A percentile compares a stretch with the other conserved stretches of the same genome.
phyloP scores from a whole-genome alignment of 2,113 vertebrate species.

The Nothoprocta pentlandii region DNA sequence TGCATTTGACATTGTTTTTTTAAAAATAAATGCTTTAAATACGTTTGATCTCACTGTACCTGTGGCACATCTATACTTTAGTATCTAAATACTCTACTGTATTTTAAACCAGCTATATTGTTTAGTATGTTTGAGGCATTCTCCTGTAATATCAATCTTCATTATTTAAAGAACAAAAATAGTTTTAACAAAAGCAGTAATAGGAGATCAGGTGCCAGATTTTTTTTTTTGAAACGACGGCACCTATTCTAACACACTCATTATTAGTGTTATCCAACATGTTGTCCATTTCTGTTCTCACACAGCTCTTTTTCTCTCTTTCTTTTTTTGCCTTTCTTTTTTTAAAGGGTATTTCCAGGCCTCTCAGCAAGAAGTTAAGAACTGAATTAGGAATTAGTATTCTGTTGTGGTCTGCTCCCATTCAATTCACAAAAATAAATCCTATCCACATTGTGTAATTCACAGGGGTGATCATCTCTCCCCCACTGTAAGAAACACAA shows the following conservation, averaged over 20 bases:
- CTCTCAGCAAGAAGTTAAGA: not conserved
- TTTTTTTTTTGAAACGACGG: not conserved
- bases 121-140: not conserved
- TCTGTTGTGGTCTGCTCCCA: not conserved
- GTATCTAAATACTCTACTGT: not conserved
- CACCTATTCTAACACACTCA: not conserved
- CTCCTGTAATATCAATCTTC: not conserved
- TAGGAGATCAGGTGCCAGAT: not conserved
- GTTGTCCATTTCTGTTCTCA: not conserved
- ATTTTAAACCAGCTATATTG: not conserved
- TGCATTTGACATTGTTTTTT: not conserved
- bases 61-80: not conserved
- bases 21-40: not conserved
- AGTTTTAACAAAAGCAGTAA: not conserved
- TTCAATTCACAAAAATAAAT: slow-evolving; percentile 20
- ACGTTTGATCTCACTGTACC: not conserved
- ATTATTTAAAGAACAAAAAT: not conserved
- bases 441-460: not conserved
- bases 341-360: not conserved
- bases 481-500: not conserved
- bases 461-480: not conserved
- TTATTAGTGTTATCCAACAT: not conserved
- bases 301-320: not conserved
- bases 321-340: not conserved
- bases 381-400: not conserved